These are phyloP conservation scores for Pyxicephalus adspersus DNA, from an alignment of 2,113 vertebrate genomes.

Conservation along the genomic window DNA sequence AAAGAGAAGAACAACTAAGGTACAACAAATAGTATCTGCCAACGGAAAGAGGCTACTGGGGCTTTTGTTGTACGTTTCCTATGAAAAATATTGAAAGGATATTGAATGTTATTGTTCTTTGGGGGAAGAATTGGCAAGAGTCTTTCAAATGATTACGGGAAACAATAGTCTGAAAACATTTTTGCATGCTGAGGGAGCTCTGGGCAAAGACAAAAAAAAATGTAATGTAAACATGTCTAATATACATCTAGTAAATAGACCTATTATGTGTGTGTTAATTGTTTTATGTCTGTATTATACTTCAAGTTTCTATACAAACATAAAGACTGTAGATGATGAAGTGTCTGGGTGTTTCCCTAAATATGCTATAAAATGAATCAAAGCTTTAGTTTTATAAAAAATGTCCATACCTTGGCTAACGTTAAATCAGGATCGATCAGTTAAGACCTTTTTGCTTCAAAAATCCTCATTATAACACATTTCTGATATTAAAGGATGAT, in stretches of 20 bases:
- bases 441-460: no score
- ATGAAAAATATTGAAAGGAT: constrained; percentile 54
- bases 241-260: constrained; percentile 27
- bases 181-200: constrained; percentile 43
- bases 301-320: constrained; percentile 19
- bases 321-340: neutral
- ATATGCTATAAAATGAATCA: neutral
- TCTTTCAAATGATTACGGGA: constrained; percentile 44
- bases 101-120: constrained; percentile 55
- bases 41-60: constrained; percentile 45
- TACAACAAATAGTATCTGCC: constrained; percentile 49
- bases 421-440: no score
- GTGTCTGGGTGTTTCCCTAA: neutral
- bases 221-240: constrained; percentile 22
- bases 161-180: constrained; percentile 39
- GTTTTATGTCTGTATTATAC: constrained; percentile 15
- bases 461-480: no score
- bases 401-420: no score
- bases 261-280: constrained; percentile 32
- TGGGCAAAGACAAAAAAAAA: constrained; percentile 23
- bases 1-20: constrained; percentile 44
- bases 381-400: neutral
- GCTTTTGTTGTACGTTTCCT: constrained; percentile 39
- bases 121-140: constrained; percentile 50
- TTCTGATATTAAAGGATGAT: no score